Evolutionary conservation across 2,797 vertebrate genomes (phyloP).

Genomic region (Synaphobranchus kaupii): DNA sequence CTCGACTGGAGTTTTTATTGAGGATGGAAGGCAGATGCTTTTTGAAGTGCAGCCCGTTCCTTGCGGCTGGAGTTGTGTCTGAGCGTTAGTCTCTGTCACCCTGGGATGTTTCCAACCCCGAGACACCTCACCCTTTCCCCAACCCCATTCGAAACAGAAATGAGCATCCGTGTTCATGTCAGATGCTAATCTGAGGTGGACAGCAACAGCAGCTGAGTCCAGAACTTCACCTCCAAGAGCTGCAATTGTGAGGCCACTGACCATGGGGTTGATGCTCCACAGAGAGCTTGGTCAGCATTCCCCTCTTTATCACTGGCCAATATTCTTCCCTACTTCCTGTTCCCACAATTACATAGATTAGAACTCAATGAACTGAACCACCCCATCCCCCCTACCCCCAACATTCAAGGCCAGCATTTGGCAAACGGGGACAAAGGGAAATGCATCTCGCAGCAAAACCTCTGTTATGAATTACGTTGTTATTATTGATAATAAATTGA

Average conservation of each 20-base stretch:
- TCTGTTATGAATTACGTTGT: constrained; percentile 40
- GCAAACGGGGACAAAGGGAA: constrained; percentile 41
- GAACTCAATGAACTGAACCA: constrained; percentile 48
- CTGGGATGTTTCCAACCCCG: background rate
- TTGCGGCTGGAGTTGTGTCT: constrained; percentile 3
- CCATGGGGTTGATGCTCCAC: background rate
- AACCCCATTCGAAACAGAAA: constrained; percentile 19
- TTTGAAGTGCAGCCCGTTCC: background rate
- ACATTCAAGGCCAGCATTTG: constrained; percentile 54
- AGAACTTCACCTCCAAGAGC: background rate
- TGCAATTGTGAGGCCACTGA: background rate
- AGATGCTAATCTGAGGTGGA: background rate
- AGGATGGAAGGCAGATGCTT: constrained; percentile 16
- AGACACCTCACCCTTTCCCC: background rate
- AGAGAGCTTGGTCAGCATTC: constrained; percentile 35
- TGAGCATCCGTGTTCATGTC: background rate
- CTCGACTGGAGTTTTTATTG: background rate
- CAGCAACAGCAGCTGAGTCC: background rate
- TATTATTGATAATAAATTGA: constrained; percentile 46
- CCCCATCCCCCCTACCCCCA: constrained; percentile 44
- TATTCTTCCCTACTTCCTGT: constrained; percentile 57
- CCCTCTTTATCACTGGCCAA: constrained; percentile 40
- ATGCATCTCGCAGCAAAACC: constrained; percentile 24
- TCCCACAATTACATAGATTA: constrained; percentile 56
- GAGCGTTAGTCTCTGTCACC: constrained; percentile 15